These are phyloP conservation scores for Anastrepha ludens DNA, from an alignment of 1,140 invertebrate genomes.

Conservation along the genomic window DNA sequence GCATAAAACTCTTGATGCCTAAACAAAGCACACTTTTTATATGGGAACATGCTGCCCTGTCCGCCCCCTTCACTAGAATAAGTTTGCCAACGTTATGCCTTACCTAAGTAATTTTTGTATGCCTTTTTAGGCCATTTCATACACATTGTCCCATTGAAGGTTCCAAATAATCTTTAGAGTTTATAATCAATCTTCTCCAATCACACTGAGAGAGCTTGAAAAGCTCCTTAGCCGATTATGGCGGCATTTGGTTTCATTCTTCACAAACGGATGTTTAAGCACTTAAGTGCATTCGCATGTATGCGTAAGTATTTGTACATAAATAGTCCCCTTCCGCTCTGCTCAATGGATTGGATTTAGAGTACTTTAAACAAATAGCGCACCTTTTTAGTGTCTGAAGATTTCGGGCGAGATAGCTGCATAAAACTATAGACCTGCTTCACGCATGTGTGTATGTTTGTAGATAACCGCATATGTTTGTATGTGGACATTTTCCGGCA, in stretches of 20 bases:
- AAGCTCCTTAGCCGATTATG: not conserved
- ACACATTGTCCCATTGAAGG: not conserved
- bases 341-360: conserved; percentile 27
- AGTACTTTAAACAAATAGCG: conserved; percentile 6
- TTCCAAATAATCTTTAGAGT: not conserved
- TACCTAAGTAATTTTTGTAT: no score
- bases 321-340: not conserved
- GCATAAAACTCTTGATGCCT: no score
- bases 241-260: conserved; percentile 24
- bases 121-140: no score
- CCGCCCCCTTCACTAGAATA: no score
- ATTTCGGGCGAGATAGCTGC: not conserved
- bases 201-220: not conserved
- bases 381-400: conserved; percentile 10
- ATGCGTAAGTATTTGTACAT: not conserved
- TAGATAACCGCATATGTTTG: not conserved
- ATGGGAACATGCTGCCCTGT: no score
- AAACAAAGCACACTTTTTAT: no score
- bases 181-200: not conserved
- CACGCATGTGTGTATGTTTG: not conserved
- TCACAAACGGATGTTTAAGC: conserved; percentile 21
- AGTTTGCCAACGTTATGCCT: no score
- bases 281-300: conserved; percentile 33
- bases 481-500: no score
- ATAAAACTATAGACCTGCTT: no score